phyloP scores from a whole-genome alignment of 2,113 vertebrate genomes.

The Perognathus longimembris region DNA sequence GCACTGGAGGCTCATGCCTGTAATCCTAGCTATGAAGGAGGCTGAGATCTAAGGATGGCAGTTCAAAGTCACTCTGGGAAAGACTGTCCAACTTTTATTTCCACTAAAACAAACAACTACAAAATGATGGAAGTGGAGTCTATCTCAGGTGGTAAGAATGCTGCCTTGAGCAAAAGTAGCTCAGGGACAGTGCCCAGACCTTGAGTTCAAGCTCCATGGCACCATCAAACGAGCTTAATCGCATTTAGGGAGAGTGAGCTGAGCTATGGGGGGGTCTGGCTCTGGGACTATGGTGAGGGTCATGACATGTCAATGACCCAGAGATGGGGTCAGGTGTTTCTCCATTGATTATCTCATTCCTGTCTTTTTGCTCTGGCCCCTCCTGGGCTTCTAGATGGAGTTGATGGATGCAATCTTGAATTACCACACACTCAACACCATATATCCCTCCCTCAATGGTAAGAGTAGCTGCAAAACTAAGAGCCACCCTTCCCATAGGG shows the following conservation, averaged over 20 bases:
- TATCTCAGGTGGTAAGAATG: no score
- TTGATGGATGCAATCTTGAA: conserved; percentile 43
- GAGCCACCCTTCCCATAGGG: neutral
- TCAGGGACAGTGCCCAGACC: no score
- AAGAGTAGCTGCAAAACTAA: neutral
- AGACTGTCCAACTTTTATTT: no score
- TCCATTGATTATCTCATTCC: neutral
- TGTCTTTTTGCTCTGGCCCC: neutral
- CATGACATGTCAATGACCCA: neutral
- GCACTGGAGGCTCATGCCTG: no score
- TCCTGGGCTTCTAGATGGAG: conserved; percentile 28
- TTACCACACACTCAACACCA: neutral
- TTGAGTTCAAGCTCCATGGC: neutral
- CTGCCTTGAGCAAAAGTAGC: no score
- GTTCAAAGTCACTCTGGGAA: no score
- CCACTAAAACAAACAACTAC: no score
- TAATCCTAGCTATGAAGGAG: no score
- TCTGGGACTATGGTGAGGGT: neutral
- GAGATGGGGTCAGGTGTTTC: neutral
- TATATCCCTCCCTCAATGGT: conserved; percentile 46
- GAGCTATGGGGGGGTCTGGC: neutral
- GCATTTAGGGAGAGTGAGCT: neutral
- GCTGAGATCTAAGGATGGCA: no score
- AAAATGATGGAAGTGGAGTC: no score
- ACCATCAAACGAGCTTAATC: neutral